A percentile compares a stretch with the other conserved stretches of the same genome.
These are phyloP conservation scores for Polypterus senegalus DNA, from an alignment of 2,113 vertebrate genomes.

Conservation along the genomic window DNA sequence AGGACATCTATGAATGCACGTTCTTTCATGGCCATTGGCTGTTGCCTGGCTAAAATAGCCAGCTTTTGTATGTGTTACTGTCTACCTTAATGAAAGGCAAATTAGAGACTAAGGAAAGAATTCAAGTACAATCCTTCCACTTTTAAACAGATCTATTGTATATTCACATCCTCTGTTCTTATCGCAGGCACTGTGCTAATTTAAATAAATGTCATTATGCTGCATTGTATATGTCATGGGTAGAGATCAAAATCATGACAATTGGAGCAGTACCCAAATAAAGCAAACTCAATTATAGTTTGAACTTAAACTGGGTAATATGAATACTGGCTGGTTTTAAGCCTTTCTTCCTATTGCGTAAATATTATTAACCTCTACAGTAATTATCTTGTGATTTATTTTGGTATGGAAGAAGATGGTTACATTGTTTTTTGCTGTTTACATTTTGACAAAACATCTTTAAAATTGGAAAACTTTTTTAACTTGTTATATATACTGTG, in stretches of 20 bases:
- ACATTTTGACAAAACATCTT: no score
- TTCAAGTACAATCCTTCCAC: constrained; percentile 54
- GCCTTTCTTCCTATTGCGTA: no score
- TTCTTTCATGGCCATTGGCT: constrained; percentile 68
- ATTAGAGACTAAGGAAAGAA: constrained; percentile 75
- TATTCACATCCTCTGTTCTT: constrained; percentile 57
- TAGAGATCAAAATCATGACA: background rate
- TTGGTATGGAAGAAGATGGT: no score
- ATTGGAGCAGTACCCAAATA: no score
- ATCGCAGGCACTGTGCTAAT: constrained; percentile 30
- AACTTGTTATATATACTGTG: no score
- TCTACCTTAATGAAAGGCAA: constrained; percentile 90
- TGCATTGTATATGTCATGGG: constrained; percentile 14
- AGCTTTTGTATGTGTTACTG: constrained; percentile 84
- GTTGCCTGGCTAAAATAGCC: constrained; percentile 71
- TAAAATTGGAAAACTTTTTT: no score
- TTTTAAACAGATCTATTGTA: constrained; percentile 58
- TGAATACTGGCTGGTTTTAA: no score
- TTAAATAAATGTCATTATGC: constrained; percentile 42
- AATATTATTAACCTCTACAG: no score
- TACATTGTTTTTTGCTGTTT: no score
- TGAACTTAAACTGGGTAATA: no score
- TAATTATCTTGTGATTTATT: no score
- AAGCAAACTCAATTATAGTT: no score
- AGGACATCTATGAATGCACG: constrained; percentile 68